Conservation (phyloP, 2,113 vertebrate genomes). For the Pithys albifrons region DNA sequence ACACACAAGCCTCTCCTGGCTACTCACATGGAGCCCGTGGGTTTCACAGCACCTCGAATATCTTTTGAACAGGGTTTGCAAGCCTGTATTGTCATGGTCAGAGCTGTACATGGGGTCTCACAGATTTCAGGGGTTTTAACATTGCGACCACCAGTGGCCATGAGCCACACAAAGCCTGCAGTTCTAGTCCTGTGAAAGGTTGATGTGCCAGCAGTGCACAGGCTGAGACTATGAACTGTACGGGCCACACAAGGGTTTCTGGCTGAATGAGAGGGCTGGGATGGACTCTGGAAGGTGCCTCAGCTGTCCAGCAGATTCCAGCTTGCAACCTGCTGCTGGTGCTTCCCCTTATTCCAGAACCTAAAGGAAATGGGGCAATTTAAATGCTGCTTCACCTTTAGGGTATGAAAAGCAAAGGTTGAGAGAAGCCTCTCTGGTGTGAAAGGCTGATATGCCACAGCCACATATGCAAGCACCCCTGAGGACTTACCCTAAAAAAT, state of each 20-base stretch:
- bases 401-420: not conserved
- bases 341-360: not conserved
- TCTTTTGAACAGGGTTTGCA: not conserved
- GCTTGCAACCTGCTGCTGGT: not conserved
- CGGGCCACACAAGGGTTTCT: not conserved
- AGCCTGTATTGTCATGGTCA: not conserved
- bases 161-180: accelerated
- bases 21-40: not conserved
- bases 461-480: not conserved
- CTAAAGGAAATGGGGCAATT: not conserved
- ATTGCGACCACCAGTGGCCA: not conserved
- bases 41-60: not conserved
- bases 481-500: not conserved
- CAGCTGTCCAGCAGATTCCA: not conserved
- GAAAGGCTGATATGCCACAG: not conserved
- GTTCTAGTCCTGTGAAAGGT: not conserved
- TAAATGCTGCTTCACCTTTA: not conserved
- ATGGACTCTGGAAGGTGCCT: not conserved
- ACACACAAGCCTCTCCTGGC: not conserved
- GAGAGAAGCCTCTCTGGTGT: not conserved
- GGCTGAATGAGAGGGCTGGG: not conserved
- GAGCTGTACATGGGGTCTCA: not conserved
- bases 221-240: not conserved
- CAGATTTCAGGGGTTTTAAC: not conserved
- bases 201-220: not conserved